Percentiles rank a stretch among this genome's conserved stretches.
Evolutionary conservation across 35 echinoderm and acorn worm species (phyloP).

Genomic region (Diadema setosum): DNA sequence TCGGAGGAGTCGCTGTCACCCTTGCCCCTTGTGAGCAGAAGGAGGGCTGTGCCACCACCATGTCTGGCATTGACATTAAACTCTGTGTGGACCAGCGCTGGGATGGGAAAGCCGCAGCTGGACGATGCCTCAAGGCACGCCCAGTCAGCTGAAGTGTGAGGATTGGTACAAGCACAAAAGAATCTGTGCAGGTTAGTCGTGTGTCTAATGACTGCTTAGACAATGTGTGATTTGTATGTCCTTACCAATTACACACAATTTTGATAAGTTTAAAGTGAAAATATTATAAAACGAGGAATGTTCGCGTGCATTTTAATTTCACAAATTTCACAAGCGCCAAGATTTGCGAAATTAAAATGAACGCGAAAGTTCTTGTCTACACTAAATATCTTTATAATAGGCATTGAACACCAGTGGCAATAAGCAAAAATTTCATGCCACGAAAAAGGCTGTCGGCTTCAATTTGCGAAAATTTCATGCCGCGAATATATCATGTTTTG

Average conservation of each 20-base stretch:
- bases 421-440: no score
- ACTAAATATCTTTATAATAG: no score
- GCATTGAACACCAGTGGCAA: no score
- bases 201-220: neutral
- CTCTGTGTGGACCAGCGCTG: constrained; percentile 15
- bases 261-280: no score
- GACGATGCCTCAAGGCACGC: constrained; percentile 54
- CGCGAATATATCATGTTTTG: no score
- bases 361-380: no score
- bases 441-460: no score
- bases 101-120: constrained; percentile 29
- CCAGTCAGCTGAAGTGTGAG: constrained; percentile 41
- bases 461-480: no score
- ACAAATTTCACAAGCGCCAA: no score
- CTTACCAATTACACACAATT: neutral
- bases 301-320: no score
- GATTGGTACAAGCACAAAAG: neutral
- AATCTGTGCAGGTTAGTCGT: neutral
- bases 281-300: no score
- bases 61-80: constrained; percentile 74
- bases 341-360: no score
- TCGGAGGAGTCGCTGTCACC: constrained; percentile 14
- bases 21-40: constrained; percentile 32
- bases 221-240: neutral
- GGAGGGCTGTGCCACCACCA: constrained; percentile 72